Conservation (phyloP, 1,140 invertebrate species). For the Spodoptera frugiperda region DNA sequence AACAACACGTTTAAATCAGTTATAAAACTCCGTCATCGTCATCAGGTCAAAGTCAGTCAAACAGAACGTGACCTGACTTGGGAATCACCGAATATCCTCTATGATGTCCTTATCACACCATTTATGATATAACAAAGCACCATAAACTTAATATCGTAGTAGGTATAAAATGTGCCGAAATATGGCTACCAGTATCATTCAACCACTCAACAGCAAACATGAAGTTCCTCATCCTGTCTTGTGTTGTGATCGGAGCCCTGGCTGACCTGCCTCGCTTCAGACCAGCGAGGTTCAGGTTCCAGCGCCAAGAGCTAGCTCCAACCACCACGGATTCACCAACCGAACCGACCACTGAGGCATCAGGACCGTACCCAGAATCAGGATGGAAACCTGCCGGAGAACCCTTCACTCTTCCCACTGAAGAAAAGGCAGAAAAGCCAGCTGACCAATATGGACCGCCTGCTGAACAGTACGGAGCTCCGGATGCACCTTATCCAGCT, state of each 20-base stretch:
- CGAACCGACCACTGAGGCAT: conserved; percentile 64
- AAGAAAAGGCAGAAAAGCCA: conserved; percentile 48
- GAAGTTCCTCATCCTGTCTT: conserved; percentile 68
- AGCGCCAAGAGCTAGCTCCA: conserved; percentile 73
- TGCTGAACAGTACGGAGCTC: conserved; percentile 65
- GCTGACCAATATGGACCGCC: conserved; percentile 67
- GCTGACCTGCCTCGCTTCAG: conserved; percentile 79
- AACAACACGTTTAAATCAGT: conserved; percentile 40
- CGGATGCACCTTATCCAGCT: conserved; percentile 70
- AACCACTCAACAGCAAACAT: conserved; percentile 60
- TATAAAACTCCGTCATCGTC: neutral
- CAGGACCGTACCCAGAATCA: conserved; percentile 68
- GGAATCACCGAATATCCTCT: conserved; percentile 23
- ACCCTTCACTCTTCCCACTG: conserved; percentile 72
- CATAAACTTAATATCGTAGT: conserved; percentile 64
- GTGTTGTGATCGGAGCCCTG: conserved; percentile 58
- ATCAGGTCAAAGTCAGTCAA: conserved; percentile 45
- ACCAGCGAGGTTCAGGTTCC: conserved; percentile 77
- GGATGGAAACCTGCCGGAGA: conserved; percentile 80
- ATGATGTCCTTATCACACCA: conserved; percentile 64
- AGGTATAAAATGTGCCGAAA: conserved; percentile 67
- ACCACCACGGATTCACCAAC: conserved; percentile 70
- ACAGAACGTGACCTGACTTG: conserved; percentile 26
- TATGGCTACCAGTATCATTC: conserved; percentile 59
- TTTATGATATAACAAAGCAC: conserved; percentile 79